These are phyloP conservation scores for Lucinisca nassula DNA, from an alignment of 2,888 invertebrate genomes.

Conservation along the genomic window DNA sequence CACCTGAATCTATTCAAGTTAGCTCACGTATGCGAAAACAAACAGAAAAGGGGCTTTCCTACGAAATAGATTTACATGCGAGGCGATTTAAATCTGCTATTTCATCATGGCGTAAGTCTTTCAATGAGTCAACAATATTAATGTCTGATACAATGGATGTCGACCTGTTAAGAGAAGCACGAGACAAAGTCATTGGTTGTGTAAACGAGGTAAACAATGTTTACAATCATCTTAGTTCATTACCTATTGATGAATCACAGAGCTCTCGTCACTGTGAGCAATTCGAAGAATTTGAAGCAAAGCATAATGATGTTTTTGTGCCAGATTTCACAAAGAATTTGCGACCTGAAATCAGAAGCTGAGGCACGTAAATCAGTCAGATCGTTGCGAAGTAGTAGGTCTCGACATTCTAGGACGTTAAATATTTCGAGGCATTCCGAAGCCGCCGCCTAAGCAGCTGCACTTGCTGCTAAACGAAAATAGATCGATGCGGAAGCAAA, in stretches of 20 bases:
- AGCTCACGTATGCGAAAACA: not conserved
- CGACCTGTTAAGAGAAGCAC: not conserved
- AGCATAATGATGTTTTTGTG: not conserved
- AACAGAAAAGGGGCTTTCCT: not conserved
- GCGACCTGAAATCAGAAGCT: not conserved
- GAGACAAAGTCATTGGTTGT: not conserved
- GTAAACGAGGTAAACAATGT: not conserved
- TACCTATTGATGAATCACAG: not conserved
- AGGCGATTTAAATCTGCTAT: not conserved
- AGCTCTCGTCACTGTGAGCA: not conserved
- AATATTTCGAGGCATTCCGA: not conserved
- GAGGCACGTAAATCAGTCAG: not conserved
- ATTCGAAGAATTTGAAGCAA: not conserved
- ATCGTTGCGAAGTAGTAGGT: not conserved
- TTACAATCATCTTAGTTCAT: not conserved
- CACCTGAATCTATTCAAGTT: not conserved
- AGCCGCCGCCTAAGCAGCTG: constrained; percentile 11
- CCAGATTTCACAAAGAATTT: not conserved
- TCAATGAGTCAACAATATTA: not conserved
- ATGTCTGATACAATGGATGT: not conserved
- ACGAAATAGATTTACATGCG: not conserved
- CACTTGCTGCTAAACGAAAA: constrained; percentile 15
- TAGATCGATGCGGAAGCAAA: constrained; percentile 33
- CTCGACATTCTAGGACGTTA: not conserved
- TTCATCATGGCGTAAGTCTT: not conserved